Conservation (phyloP, 2,113 vertebrate genomes). For the Astur gentilis region DNA sequence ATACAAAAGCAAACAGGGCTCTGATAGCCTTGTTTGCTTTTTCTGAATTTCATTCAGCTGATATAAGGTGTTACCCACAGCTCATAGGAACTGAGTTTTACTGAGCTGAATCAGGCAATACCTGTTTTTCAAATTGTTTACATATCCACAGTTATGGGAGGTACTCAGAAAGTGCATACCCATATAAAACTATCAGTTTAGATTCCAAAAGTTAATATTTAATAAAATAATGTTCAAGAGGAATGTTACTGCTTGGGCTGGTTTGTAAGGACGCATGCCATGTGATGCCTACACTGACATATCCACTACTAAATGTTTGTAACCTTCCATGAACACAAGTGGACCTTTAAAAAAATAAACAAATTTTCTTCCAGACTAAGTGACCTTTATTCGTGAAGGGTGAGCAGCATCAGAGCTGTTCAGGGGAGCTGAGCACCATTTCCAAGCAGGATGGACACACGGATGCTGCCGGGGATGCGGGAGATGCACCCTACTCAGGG, state of each 20-base stretch:
- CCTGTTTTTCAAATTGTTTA: background rate
- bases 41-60: background rate
- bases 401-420: background rate
- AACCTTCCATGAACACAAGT: background rate
- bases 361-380: background rate
- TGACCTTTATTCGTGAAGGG: background rate
- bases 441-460: fast-evolving
- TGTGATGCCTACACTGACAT: fast-evolving
- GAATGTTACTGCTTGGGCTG: background rate
- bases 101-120: background rate
- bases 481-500: background rate
- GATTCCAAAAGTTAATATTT: constrained; percentile 17
- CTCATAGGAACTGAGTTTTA: background rate
- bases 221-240: background rate
- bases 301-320: background rate
- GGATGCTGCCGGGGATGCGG: background rate
- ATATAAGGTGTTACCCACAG: background rate
- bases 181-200: background rate
- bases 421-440: background rate
- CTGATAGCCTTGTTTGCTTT: background rate
- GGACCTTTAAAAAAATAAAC: constrained; percentile 15
- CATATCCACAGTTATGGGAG: background rate
- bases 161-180: background rate
- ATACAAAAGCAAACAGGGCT: background rate
- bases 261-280: background rate